Evolutionary conservation across 2,797 vertebrate genomes (phyloP).

Genomic region (Saxicola maurus): DNA sequence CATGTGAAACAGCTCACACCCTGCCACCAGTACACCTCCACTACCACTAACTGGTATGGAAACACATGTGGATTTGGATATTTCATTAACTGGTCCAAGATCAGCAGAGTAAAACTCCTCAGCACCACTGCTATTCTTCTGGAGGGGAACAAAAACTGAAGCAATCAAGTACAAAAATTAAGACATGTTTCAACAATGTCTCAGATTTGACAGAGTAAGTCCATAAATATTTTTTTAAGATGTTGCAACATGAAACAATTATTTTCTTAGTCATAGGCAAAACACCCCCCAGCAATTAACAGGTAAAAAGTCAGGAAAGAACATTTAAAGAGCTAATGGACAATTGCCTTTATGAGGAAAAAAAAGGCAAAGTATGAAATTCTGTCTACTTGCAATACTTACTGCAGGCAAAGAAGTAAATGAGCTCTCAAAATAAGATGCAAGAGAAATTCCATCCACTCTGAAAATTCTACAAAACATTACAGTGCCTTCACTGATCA

Average conservation of each 20-base stretch:
- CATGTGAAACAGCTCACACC: background rate
- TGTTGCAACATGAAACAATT: background rate
- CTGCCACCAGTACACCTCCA: background rate
- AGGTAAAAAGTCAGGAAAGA: background rate
- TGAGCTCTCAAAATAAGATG: background rate
- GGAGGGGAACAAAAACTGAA: background rate
- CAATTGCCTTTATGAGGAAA: background rate
- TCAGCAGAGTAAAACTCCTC: background rate
- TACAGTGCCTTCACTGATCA: background rate
- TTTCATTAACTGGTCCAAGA: background rate
- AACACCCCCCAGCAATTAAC: background rate
- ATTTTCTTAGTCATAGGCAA: constrained; percentile 1
- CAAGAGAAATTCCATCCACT: background rate
- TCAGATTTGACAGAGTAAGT: background rate
- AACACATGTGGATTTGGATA: background rate
- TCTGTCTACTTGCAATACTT: background rate
- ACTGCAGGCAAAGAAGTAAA: background rate
- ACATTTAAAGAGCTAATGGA: background rate
- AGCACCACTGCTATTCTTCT: background rate
- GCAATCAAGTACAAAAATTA: background rate
- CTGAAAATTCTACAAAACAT: background rate
- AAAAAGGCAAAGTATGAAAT: background rate
- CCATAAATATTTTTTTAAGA: background rate
- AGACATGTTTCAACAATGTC: background rate
- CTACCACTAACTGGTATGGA: background rate